Percentiles rank a stretch among this genome's conserved stretches.
Evolutionary conservation across 2,113 vertebrate species (phyloP).

Genomic region (Nibea albiflora): DNA sequence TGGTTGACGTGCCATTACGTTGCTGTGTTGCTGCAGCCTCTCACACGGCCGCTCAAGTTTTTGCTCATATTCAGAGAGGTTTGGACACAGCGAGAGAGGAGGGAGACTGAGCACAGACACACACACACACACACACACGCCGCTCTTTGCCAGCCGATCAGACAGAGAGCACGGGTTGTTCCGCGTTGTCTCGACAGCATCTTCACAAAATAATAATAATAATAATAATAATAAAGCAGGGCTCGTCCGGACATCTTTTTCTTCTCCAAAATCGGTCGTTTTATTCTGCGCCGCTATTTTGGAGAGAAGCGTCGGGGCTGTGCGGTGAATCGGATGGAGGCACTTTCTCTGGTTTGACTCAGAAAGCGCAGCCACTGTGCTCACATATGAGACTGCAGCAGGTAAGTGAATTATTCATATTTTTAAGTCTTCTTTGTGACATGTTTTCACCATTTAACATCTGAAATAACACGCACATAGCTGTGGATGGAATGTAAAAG

Average conservation of each 20-base stretch:
- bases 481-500: background rate
- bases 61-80: slow-evolving; percentile 66
- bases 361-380: slow-evolving; percentile 21
- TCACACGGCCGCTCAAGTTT: slow-evolving; percentile 72
- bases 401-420: slow-evolving; percentile 20
- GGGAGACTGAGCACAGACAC: slow-evolving; percentile 27
- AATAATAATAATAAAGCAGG: background rate
- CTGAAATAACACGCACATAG: background rate
- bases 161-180: background rate
- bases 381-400: background rate
- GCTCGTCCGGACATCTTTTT: slow-evolving; percentile 1
- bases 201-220: too few species aligned
- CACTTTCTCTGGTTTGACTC: slow-evolving; percentile 29
- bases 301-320: slow-evolving; percentile 16
- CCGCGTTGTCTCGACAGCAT: background rate
- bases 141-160: slow-evolving; percentile 25
- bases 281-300: slow-evolving; percentile 10
- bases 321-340: slow-evolving; percentile 40
- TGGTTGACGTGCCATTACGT: slow-evolving; percentile 80
- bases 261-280: background rate
- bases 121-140: background rate
- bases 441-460: background rate
- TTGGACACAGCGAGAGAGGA: slow-evolving; percentile 54
- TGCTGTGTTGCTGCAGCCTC: slow-evolving; percentile 64
- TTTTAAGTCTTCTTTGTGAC: background rate